Base-by-base conservation (phyloP, 2,113 vertebrate species). In the Choloepus hoffmanni region DNA sequence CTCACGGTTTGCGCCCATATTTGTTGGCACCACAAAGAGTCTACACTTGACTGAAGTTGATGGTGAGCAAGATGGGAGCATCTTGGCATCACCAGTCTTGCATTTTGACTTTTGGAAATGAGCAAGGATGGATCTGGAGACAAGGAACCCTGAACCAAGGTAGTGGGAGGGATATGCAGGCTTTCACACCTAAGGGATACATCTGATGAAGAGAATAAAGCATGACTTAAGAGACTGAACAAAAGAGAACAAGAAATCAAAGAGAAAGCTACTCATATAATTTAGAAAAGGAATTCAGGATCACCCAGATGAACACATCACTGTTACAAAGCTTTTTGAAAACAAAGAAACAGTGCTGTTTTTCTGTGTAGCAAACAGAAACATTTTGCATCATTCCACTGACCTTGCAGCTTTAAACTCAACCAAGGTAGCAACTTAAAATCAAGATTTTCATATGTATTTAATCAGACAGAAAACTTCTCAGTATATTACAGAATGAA, bases 261-360 rank as follows among this genome's bases (percentile, higher is more conserved):
- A 86, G 18, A 81, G 10, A 96, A 89, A 53, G 2, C 28, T 72
- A 73, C 55, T n/a, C 21, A 85, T 43, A 76, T n/a, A 67, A 87
- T 70, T 87, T 78, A 90, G 45, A 81, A 81, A 81, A 85, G 13
- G 15, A 93, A 81, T 76, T 90, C 76, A 73, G 18, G 26, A 74
- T 63, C 28, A 48, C 79, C 58, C 63, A 79, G 28, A 73, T 82
- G 33, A 89, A 23, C 45, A 65, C 0, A n/a, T 77, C 21, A 60
- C 48, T 62, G n/a, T 53, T 73, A 16, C 65, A 92, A 84, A 78
- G 4, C 28, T 48, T 15, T 70, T 90, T 90, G 36, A 58, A 36
- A 43, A 91, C 63, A 55, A 91, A 23, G 21, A 93, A 76, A 74
- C 3, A 45, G 18, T 63, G 53, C 13, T 33, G 1, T 36, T 81